phyloP scores from a whole-genome alignment of 2,113 vertebrate species.

The Sylvilagus bachmani region DNA sequence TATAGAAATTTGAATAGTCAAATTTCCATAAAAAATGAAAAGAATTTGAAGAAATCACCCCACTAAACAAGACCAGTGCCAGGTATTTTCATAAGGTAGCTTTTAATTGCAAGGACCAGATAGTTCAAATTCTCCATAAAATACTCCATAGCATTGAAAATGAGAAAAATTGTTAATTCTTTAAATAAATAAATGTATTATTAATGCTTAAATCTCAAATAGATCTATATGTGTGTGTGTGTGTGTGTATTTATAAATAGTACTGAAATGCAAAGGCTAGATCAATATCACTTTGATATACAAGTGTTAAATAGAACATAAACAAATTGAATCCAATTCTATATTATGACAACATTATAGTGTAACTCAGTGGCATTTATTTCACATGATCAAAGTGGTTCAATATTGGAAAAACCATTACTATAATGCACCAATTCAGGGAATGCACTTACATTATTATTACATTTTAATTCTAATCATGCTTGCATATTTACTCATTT shows the following conservation, averaged over 20 bases:
- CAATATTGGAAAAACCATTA: background rate
- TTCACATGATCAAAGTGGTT: background rate
- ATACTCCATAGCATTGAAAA: background rate
- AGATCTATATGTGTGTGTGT: too few species aligned
- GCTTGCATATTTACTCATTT: too few species aligned
- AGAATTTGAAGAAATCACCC: background rate
- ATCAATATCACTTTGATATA: background rate
- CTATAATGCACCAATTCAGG: background rate
- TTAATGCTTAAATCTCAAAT: background rate
- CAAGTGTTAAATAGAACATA: background rate
- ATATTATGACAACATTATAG: background rate
- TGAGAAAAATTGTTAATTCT: background rate
- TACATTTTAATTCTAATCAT: too few species aligned
- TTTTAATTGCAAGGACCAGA: background rate
- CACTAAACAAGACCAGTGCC: background rate
- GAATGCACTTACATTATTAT: background rate
- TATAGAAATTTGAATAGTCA: background rate
- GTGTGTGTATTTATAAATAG: too few species aligned
- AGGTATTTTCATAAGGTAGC: background rate
- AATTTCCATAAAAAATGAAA: background rate
- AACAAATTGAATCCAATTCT: background rate
- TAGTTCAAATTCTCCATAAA: background rate
- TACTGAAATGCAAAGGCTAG: background rate
- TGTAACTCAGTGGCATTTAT: background rate
- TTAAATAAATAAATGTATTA: background rate